Evolutionary conservation across 1,140 invertebrate species (phyloP), one percentile per base, ranked within the genome.

Genomic region (Pseudomyrmex concolor): DNA sequence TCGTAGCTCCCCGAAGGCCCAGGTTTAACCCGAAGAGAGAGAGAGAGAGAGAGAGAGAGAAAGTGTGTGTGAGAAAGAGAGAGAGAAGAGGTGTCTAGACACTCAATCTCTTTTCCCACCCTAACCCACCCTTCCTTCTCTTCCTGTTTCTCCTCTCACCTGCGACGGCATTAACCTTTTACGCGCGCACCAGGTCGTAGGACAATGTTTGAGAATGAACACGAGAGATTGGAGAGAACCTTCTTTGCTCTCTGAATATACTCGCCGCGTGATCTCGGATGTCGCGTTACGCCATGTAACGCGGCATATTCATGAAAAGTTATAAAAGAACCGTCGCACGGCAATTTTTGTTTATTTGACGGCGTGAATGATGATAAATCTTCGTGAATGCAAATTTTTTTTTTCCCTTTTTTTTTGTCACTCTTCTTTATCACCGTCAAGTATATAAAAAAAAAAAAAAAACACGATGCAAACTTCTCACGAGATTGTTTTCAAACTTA

Each of bases 11-110:
- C 17, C n/a, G 48, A 15, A n/a, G 73, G 62, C 62, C 19, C 48
- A 54, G 64, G 60, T 66, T n/a, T 34, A 54, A 34, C 48, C 43
- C 5, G 34, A 7, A 7, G 5, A 34, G 34, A 34, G 34, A 34
- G 34, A 34, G 34, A 34, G 34, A 7, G 34, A 7, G 34, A 34
- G 0, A 34, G 34, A 7, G 25, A 34, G 25, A 34, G n/a, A n/a
- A n/a, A n/a, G n/a, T n/a, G n/a, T n/a, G n/a, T n/a, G n/a, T n/a
- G n/a, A n/a, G 25, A 34, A 0, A 34, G 0, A 34, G 48, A 25
- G n/a, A 25, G 25, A 57, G 86, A 57, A 62, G 73, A 78, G 83
- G 62, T 74, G 87, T 89, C 88, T 89, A 89, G 88, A 89, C 88
- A 73, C 55, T 74, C 84, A 89, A 89, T 89, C 81, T 88, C 74